Base-by-base conservation (phyloP, 1,140 invertebrate genomes). In the Sarcophaga peregrina region DNA sequence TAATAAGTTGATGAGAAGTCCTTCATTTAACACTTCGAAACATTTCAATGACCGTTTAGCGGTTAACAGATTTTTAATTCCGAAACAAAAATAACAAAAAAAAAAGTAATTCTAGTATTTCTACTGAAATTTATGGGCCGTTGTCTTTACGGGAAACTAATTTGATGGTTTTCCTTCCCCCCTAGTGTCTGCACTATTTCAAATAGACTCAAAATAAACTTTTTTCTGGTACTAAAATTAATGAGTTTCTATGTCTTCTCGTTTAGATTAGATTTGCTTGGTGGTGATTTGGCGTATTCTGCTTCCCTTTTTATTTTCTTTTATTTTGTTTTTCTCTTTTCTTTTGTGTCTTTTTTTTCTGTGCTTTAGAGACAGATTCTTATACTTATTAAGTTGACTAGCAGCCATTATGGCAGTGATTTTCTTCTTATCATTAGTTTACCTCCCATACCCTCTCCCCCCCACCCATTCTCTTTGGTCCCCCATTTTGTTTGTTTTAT, bases 161-260 rank as follows among this genome's bases (percentile, higher is more conserved):
- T 37, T 37, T 37, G 25, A 37, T 37, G 25, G 25, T 37, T 37
- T 37, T 37, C 25, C n/a, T n/a, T 37, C 25, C 25, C 4, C 13
- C 25, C 25, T 37, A 37, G 25, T 37, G 25, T 37, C 25, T 37
- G 25, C 25, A 37, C 25, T 37, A 2, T 37, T 37, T 4, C 25
- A 37, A 37, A 37, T 37, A 37, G 25, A 37, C 9, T 15, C 25
- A 4, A 75, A 25, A 54, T n/a, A 6, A 25, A 3, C n/a, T 58
- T 58, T 52, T 80, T 80, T 5, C 25, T 72, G 47, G 25, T 47
- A 72, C 81, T 74, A 82, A 52, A 74, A 74, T 73, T 25, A 75
- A n/a, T 37, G 25, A 45, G 48, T 82, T 74, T 75, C 10, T 76
- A 46, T 46, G 25, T 68, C 20, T 17, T 25, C 17, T 68, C 62